Evolutionary conservation across 2,113 vertebrate genomes (phyloP).

Genomic region (Alaudala cheleensis): DNA sequence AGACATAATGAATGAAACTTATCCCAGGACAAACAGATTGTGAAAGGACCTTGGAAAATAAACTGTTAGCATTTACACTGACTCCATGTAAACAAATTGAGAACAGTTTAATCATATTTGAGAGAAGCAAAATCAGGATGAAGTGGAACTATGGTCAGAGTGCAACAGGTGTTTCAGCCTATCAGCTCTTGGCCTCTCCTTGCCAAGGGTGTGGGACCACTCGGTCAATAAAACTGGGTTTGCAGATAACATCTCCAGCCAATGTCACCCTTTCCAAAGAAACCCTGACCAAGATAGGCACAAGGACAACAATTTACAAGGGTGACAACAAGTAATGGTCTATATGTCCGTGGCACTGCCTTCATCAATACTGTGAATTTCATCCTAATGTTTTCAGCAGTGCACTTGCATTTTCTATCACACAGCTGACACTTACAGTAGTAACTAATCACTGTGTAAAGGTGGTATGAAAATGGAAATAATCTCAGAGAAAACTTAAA

Average conservation of each 20-base stretch:
- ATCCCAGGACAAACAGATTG: neutral
- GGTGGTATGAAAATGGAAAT: neutral
- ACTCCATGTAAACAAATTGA: neutral
- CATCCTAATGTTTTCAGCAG: neutral
- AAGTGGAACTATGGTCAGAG: neutral
- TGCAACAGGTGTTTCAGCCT: neutral
- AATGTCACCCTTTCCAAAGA: neutral
- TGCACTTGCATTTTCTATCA: accelerated
- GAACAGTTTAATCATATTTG: neutral
- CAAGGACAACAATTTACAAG: neutral
- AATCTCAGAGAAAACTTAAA: neutral
- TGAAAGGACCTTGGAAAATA: neutral
- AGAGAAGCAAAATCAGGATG: neutral
- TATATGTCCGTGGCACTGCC: neutral
- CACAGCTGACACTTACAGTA: neutral
- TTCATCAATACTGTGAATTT: neutral
- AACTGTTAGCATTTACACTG: neutral
- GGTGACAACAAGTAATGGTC: neutral
- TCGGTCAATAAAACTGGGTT: neutral
- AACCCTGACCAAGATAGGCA: neutral
- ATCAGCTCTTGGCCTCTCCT: neutral
- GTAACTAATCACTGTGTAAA: neutral
- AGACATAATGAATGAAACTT: neutral
- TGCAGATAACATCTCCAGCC: neutral
- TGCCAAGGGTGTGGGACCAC: neutral